These are phyloP conservation scores for Myathropa florea DNA, from an alignment of 2,888 invertebrate genomes.

Conservation along the genomic window DNA sequence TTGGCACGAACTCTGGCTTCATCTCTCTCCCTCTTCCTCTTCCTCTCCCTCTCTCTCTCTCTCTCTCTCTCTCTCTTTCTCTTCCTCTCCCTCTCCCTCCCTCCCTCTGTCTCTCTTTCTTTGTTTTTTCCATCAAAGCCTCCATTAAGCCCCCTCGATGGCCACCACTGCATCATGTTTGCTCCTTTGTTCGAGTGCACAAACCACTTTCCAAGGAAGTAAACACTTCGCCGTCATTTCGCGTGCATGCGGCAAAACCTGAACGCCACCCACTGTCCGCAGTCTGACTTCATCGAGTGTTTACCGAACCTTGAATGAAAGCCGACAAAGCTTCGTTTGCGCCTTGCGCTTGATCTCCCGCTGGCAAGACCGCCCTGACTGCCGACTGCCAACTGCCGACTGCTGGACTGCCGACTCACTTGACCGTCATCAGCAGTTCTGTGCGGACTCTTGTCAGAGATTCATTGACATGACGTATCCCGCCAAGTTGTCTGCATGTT, in stretches of 20 bases:
- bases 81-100: too few species aligned
- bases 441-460: neutral
- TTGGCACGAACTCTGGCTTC: too few species aligned
- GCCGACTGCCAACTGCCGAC: too few species aligned
- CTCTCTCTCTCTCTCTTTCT: too few species aligned
- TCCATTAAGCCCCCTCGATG: too few species aligned
- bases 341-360: neutral
- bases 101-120: too few species aligned
- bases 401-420: too few species aligned
- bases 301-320: neutral
- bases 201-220: neutral
- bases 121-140: too few species aligned
- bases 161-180: too few species aligned
- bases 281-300: neutral
- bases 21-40: too few species aligned
- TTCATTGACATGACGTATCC: neutral
- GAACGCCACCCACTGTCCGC: neutral
- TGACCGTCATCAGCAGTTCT: neutral
- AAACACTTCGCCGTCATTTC: neutral
- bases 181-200: neutral
- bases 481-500: neutral
- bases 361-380: too few species aligned
- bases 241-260: neutral
- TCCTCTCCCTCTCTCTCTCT: too few species aligned
- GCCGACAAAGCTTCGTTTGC: neutral